phyloP scores from a whole-genome alignment of 2,888 invertebrate species.

The Agonopterix arenella region DNA sequence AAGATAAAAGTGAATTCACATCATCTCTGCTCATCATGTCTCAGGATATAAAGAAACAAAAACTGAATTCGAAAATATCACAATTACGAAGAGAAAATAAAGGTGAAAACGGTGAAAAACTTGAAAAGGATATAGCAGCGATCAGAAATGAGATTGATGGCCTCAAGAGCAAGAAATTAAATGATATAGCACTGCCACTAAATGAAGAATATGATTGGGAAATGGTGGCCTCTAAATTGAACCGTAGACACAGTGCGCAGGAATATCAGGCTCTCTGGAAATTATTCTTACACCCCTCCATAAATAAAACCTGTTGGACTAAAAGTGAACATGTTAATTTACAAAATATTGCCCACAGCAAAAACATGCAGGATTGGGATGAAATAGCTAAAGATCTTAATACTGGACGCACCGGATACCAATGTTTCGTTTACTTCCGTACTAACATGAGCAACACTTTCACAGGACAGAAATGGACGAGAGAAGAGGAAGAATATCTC shows the following conservation, averaged over 20 bases:
- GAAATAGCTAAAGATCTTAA: slow-evolving; percentile 74
- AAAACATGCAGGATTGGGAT: slow-evolving; percentile 81
- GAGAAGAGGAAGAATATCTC: slow-evolving; percentile 82
- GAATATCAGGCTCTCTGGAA: slow-evolving; percentile 85
- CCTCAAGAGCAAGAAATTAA: slow-evolving; percentile 29
- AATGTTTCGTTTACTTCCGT: slow-evolving; percentile 82
- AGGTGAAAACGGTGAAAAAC: slow-evolving; percentile 6
- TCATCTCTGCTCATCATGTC: slow-evolving; percentile 61
- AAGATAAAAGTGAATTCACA: slow-evolving; percentile 74
- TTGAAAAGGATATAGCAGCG: slow-evolving; percentile 19
- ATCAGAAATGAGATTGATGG: slow-evolving; percentile 28
- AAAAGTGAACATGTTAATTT: slow-evolving; percentile 39
- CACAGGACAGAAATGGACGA: slow-evolving; percentile 76
- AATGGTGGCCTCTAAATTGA: slow-evolving; percentile 58
- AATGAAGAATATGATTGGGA: slow-evolving; percentile 78
- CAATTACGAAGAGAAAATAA: slow-evolving; percentile 20
- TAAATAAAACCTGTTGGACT: slow-evolving; percentile 71
- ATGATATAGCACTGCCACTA: slow-evolving; percentile 41
- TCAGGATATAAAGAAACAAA: slow-evolving; percentile 26
- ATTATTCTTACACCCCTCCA: slow-evolving; percentile 80
- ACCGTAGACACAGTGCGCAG: slow-evolving; percentile 75
- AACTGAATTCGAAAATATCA: slow-evolving; percentile 30
- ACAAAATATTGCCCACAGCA: slow-evolving; percentile 32
- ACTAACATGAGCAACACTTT: slow-evolving; percentile 55
- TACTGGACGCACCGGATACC: slow-evolving; percentile 80